These are phyloP conservation scores for Sogatella furcifera DNA, from an alignment of 1,140 invertebrate species.

Conservation along the genomic window DNA sequence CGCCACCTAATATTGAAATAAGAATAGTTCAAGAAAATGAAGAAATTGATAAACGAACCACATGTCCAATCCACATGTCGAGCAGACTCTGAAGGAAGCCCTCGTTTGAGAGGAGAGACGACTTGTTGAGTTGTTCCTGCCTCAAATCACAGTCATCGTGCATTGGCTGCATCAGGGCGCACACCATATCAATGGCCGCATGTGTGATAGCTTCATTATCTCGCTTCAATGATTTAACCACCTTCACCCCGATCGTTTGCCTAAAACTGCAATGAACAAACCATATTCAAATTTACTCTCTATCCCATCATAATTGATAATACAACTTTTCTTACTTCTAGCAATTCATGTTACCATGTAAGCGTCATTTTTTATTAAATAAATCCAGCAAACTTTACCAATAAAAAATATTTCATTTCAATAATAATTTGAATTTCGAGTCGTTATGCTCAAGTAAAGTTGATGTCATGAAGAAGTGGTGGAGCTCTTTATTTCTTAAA, in stretches of 20 bases:
- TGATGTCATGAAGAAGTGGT: too few species aligned
- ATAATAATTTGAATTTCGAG: too few species aligned
- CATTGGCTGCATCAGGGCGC: conserved; percentile 98
- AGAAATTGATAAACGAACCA: conserved; percentile 49
- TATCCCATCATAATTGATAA: too few species aligned
- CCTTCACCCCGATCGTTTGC: conserved; percentile 84
- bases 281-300: neutral
- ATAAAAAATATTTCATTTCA: too few species aligned
- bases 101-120: conserved; percentile 82
- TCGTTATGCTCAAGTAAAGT: too few species aligned
- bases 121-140: conserved; percentile 97
- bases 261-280: conserved; percentile 56
- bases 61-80: conserved; percentile 91
- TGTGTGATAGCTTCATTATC: conserved; percentile 86
- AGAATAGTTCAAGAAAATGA: too few species aligned
- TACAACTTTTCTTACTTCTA: too few species aligned
- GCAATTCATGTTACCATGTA: too few species aligned
- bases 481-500: too few species aligned
- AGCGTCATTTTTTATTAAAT: too few species aligned
- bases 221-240: conserved; percentile 81
- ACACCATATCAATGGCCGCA: conserved; percentile 93
- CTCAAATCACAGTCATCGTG: conserved; percentile 90
- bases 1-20: too few species aligned
- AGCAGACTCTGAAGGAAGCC: conserved; percentile 88
- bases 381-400: too few species aligned